phyloP scores from a whole-genome alignment of 2,113 vertebrate genomes.

The Camelus dromedarius region DNA sequence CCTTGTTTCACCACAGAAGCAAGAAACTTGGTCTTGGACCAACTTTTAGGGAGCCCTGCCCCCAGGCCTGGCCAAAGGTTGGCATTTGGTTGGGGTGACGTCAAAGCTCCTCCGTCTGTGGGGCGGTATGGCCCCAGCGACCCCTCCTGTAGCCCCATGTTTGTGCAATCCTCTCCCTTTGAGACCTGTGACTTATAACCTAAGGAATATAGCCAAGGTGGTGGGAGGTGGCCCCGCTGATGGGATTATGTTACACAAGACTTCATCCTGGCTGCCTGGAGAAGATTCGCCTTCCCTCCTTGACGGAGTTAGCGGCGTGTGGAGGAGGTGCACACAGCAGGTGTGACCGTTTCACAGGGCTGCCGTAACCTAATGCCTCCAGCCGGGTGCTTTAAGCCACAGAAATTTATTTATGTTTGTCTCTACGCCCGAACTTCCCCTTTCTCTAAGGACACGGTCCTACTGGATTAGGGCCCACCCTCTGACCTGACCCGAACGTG shows the following conservation, averaged over 20 bases:
- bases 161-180: neutral
- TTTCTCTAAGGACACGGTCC: neutral
- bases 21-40: neutral
- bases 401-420: too few relatives aligned
- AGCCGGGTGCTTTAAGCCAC: too few relatives aligned
- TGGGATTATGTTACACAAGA: rapidly evolving
- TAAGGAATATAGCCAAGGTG: neutral
- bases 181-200: neutral
- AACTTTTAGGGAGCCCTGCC: neutral
- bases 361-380: neutral
- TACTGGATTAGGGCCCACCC: neutral
- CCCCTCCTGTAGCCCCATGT: neutral
- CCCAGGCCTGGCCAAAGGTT: too few relatives aligned
- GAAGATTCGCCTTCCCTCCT: neutral
- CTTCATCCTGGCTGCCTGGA: neutral
- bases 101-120: neutral
- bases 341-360: neutral
- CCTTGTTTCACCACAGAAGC: neutral
- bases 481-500: neutral
- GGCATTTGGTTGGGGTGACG: neutral
- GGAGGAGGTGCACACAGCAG: neutral
- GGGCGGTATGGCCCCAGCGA: neutral
- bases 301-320: neutral
- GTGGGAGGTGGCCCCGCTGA: neutral
- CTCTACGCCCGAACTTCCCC: neutral